Base-by-base conservation (phyloP, 1,140 invertebrate species). In the Trissolcus basalis region DNA sequence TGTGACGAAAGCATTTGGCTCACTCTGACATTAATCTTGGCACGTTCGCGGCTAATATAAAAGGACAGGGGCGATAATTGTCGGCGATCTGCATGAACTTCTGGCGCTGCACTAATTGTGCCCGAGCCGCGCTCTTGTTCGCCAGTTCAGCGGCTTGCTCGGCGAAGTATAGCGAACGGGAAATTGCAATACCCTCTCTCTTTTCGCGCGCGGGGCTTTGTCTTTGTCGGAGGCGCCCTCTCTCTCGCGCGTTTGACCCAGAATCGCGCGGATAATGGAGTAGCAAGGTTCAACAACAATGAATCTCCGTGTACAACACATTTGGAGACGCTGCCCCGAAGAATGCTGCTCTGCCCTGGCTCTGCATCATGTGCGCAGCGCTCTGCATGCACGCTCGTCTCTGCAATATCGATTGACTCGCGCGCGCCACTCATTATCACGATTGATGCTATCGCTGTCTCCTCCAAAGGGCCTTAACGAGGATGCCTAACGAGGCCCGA, bases 251-350 rank as follows among this genome's bases (percentile, higher is more conserved):
- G 61, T 74, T 77, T 82, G 80, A 81, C 80, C 81, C 43, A 82
- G 77, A 81, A 83, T 80, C 67, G 73, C 48, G 14, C 59, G 78
- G 81, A 82, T 81, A 83, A 83, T 80, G 68, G 77, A 79, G 69
- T 55, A 68, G 75, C 60, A 81, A 80, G 75, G 78, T 82, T 76
- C 67, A 81, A 80, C 74, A 80, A 82, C 65, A 81, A 82, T 81
- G 75, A 81, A 77, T 82, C 67, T 76, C 67, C 27, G 39, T 76
- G 60, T 67, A 53, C 53, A 67, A 70, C 65, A 74, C 65, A 74
- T 60, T 64, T 50, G 56, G 63, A 76, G 67, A 73, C 55, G 53
- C 36, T 54, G 53, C 33, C 15, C 55, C 48, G 49, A 78, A 74
- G 70, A 78, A 74, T 70, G 60, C 63, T 44, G 19, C 48, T 60